Evolutionary conservation across 2,888 invertebrate genomes (phyloP).

Genomic region (Papilio protenor): DNA sequence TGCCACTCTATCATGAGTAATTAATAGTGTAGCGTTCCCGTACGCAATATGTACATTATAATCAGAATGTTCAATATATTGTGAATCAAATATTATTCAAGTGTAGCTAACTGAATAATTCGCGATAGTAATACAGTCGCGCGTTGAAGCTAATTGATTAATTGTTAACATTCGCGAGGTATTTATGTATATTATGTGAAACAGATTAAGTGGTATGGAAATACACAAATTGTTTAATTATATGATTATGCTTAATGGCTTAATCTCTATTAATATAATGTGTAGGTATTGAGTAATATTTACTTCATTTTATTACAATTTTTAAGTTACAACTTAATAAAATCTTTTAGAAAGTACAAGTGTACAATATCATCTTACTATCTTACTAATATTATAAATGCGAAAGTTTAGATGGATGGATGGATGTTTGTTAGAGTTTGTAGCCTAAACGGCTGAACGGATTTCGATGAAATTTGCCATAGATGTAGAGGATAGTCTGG

Average conservation of each 20-base stretch:
- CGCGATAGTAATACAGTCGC: neutral
- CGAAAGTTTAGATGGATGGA: no score
- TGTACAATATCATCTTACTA: no score
- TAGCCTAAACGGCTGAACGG: no score
- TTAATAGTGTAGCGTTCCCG: conserved; percentile 1
- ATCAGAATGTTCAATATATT: conserved; percentile 11
- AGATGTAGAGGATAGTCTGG: no score
- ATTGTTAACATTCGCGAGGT: conserved; percentile 11
- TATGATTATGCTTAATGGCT: neutral
- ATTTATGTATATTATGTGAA: conserved; percentile 1
- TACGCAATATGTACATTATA: neutral
- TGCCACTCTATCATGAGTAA: conserved; percentile 21
- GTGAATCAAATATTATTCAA: conserved; percentile 20
- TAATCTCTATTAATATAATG: neutral
- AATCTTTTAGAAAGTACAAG: no score
- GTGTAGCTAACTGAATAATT: conserved; percentile 18
- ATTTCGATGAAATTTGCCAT: no score
- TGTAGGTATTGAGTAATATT: neutral
- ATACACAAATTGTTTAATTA: conserved; percentile 21
- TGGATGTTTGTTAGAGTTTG: no score
- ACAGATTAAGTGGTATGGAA: conserved; percentile 16
- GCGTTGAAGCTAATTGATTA: neutral
- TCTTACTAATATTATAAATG: no score
- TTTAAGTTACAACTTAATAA: no score
- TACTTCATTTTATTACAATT: neutral